Evolutionary conservation across 2,113 vertebrate species (phyloP).

Genomic region (Climacteris rufus): DNA sequence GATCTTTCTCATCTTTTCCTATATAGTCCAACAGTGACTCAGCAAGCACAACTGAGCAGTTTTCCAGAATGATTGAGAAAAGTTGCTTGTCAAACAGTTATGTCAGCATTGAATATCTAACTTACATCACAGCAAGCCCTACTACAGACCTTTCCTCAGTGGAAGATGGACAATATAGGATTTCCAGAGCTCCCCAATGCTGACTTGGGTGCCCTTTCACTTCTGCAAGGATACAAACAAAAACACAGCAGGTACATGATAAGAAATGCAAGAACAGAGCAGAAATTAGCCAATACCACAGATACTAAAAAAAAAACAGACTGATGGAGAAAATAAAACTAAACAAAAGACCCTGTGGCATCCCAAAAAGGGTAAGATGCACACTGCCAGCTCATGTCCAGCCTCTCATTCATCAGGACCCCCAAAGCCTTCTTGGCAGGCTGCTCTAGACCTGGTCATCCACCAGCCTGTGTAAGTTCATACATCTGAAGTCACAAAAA

Average conservation of each 20-base stretch:
- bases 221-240: constrained; percentile 19
- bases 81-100: background rate
- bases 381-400: background rate
- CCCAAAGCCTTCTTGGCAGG: background rate
- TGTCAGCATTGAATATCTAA: background rate
- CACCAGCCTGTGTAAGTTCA: background rate
- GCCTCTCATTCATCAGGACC: background rate
- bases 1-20: constrained; percentile 42
- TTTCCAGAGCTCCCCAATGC: background rate
- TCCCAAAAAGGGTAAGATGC: background rate
- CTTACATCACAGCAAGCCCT: background rate
- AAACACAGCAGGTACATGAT: background rate
- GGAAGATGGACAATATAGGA: background rate
- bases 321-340: background rate
- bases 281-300: background rate
- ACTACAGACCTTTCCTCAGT: background rate
- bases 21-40: constrained; percentile 49
- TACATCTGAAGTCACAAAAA: background rate
- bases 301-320: background rate
- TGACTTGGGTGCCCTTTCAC: background rate
- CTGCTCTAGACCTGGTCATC: background rate
- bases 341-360: background rate
- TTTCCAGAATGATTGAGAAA: constrained; percentile 34
- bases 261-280: background rate
- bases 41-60: constrained; percentile 40